These are phyloP conservation scores for Piaya cayana DNA, from an alignment of 2,113 vertebrate species.

Conservation along the genomic window DNA sequence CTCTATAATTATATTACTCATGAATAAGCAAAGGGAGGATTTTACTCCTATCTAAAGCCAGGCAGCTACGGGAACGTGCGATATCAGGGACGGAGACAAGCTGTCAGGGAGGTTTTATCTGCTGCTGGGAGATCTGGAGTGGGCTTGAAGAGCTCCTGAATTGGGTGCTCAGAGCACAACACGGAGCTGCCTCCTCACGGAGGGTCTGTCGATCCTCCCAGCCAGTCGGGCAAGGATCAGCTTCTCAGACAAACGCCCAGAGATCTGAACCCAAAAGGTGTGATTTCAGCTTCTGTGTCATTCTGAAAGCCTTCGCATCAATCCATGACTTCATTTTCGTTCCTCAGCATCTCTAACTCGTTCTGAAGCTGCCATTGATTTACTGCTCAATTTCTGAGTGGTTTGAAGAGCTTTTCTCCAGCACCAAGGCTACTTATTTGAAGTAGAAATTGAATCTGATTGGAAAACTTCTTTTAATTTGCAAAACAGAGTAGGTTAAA, in stretches of 20 bases:
- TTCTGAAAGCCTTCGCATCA: not conserved
- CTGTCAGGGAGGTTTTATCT: fast-evolving
- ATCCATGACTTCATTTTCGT: not conserved
- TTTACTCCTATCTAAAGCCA: not conserved
- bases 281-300: not conserved
- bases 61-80: not conserved
- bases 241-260: fast-evolving
- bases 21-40: not conserved
- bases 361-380: not conserved
- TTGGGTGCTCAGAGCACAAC: fast-evolving
- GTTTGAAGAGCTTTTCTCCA: not conserved
- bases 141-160: not conserved
- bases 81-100: fast-evolving
- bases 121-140: not conserved
- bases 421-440: not conserved
- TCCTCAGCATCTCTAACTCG: not conserved
- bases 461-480: conserved; percentile 13
- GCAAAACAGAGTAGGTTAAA: not conserved
- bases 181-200: fast-evolving
- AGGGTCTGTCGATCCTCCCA: not conserved
- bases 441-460: conserved; percentile 4
- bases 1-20: fast-evolving
- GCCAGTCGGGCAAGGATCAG: not conserved
- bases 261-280: not conserved
- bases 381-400: not conserved